Evolutionary conservation across 2,888 invertebrate genomes (phyloP).

Genomic region (Lasioglossum marginatum): DNA sequence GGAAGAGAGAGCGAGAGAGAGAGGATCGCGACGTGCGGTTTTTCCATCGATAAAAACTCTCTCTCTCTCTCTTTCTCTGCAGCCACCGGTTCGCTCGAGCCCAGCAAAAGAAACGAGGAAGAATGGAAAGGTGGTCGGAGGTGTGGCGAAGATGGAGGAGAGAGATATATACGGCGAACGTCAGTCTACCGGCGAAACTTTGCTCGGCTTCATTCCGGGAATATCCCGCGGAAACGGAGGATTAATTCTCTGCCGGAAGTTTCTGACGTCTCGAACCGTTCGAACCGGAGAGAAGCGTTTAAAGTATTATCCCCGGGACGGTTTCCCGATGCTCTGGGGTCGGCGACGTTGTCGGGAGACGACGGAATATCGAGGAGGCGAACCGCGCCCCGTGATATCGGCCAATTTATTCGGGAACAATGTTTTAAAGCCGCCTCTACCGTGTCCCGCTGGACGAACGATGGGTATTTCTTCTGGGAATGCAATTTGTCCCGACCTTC

Average conservation of each 20-base stretch:
- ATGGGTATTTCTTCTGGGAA: conserved; percentile 25
- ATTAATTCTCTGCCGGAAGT: conserved; percentile 77
- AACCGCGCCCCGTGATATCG: conserved; percentile 61
- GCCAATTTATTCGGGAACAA: conserved; percentile 64
- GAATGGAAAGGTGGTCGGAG: conserved; percentile 31
- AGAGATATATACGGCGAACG: conserved; percentile 50
- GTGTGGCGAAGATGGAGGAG: conserved; percentile 41
- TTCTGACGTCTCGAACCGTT: conserved; percentile 72
- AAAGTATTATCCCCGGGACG: conserved; percentile 75
- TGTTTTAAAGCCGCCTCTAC: conserved; percentile 49
- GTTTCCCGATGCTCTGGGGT: conserved; percentile 69
- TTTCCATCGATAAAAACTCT: conserved; percentile 33
- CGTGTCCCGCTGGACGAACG: conserved; percentile 9
- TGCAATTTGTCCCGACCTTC: conserved; percentile 22
- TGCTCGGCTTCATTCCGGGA: conserved; percentile 74
- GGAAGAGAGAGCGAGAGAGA: neutral
- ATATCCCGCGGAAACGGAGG: conserved; percentile 78
- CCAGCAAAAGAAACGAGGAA: conserved; percentile 36
- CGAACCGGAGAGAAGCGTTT: conserved; percentile 72
- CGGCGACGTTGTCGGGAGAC: conserved; percentile 48
- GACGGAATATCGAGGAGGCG: conserved; percentile 67
- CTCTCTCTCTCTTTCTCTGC: neutral
- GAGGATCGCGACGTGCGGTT: conserved; percentile 10
- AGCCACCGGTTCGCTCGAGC: conserved; percentile 5
- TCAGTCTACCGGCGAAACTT: conserved; percentile 70